phyloP scores from a whole-genome alignment of 92 coral and sea anemone genomes.

The Epizoanthus rinbou region DNA sequence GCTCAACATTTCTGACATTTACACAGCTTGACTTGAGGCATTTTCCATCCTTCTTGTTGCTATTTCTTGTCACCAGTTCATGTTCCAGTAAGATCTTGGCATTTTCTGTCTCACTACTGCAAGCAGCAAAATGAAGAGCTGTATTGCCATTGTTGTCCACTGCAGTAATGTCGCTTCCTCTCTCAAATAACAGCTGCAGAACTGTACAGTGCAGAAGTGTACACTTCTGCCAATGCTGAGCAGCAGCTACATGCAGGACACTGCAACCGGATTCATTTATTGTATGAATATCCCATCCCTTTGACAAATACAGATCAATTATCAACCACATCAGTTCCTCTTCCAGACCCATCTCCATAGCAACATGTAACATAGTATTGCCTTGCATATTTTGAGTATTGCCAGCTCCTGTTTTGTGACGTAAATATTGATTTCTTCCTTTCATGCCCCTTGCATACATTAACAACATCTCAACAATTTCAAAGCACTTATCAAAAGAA shows the following conservation, averaged over 20 bases:
- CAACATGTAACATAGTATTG: background rate
- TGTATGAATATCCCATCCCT: conserved; percentile 3
- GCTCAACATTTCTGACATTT: background rate
- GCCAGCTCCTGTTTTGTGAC: background rate
- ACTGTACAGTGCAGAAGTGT: background rate
- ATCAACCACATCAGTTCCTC: background rate
- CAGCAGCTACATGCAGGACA: conserved; percentile 4
- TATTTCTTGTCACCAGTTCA: background rate
- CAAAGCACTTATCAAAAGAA: background rate
- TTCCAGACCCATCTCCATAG: background rate
- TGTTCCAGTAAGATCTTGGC: background rate
- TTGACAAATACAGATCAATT: background rate
- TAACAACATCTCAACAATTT: conserved; percentile 2
- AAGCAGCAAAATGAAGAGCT: conserved; percentile 4
- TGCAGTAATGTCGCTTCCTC: background rate
- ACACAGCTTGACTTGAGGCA: background rate
- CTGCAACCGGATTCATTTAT: background rate
- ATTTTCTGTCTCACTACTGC: background rate
- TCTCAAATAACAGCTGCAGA: background rate
- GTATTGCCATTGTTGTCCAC: background rate
- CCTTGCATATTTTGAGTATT: background rate
- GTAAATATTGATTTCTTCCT: background rate
- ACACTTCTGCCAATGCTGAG: background rate
- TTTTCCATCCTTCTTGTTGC: background rate
- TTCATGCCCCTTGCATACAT: background rate